phyloP scores from a whole-genome alignment of 2,797 vertebrate genomes.

The Danio jaintianensis region DNA sequence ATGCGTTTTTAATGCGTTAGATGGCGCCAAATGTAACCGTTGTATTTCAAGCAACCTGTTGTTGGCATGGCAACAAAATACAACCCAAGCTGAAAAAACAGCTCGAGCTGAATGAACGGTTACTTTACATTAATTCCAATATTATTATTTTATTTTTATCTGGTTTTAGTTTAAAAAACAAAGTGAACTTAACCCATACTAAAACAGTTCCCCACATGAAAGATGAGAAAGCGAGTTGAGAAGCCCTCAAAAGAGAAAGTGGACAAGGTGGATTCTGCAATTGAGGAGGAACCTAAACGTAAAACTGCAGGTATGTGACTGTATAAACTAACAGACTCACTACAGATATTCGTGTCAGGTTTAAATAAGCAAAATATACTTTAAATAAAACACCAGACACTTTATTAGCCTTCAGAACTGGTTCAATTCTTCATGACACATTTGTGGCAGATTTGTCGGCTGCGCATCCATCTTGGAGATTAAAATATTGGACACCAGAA shows the following conservation, averaged over 20 bases:
- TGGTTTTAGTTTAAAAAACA: conserved; percentile 26
- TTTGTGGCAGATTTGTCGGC: too few relatives aligned
- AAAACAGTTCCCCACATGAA: not conserved
- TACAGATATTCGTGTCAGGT: conserved; percentile 36
- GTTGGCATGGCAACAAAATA: conserved; percentile 29
- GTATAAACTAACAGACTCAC: not conserved
- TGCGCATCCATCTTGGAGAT: too few relatives aligned
- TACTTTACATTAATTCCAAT: not conserved
- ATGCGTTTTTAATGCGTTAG: not conserved
- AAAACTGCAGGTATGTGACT: conserved; percentile 64
- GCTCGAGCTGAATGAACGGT: not conserved
- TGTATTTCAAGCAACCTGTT: not conserved
- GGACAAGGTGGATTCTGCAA: conserved; percentile 51
- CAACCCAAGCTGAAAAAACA: not conserved
- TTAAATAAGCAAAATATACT: conserved; percentile 49
- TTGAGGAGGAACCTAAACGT: conserved; percentile 63
- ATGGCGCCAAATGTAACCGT: not conserved
- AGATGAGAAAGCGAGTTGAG: conserved; percentile 70
- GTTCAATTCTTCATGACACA: too few relatives aligned
- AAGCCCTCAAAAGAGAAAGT: conserved; percentile 67
- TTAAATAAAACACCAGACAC: too few relatives aligned
- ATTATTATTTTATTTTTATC: not conserved
- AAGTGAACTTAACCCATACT: not conserved
- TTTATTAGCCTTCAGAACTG: too few relatives aligned
- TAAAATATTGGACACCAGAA: too few relatives aligned